These are phyloP conservation scores for Oreotrochilus melanogaster DNA, from an alignment of 2,113 vertebrate species.

Conservation along the genomic window DNA sequence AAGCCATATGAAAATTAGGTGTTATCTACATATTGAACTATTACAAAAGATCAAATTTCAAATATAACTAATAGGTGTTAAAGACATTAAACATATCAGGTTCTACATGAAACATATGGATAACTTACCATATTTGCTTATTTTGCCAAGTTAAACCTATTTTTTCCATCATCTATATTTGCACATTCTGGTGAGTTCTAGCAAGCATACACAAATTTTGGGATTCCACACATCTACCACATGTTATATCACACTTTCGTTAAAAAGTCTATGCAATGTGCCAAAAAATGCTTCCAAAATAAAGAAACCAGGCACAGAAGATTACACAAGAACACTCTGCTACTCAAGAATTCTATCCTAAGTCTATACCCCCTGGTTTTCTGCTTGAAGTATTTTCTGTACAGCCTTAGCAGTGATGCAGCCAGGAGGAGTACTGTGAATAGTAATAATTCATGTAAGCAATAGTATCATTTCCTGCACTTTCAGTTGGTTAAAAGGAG, in stretches of 20 bases:
- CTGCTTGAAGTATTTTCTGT: background rate
- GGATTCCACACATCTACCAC: background rate
- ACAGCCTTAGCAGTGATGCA: background rate
- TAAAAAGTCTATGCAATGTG: background rate
- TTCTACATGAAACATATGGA: background rate
- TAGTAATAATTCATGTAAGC: background rate
- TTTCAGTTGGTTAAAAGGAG: background rate
- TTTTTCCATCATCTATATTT: background rate
- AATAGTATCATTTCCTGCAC: background rate
- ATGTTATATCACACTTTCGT: background rate
- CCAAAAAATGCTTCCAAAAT: background rate
- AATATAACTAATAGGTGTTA: background rate
- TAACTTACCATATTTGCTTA: background rate
- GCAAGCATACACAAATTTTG: background rate
- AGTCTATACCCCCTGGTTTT: background rate
- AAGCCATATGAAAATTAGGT: background rate
- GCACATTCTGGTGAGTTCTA: background rate
- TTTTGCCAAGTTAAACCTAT: background rate
- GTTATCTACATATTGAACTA: background rate
- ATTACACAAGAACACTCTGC: background rate
- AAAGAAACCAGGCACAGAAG: background rate
- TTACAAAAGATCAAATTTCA: background rate
- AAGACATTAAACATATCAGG: background rate
- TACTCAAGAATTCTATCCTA: background rate
- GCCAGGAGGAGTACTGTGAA: background rate